Evolutionary conservation across 2,888 invertebrate species (phyloP), one percentile per base, ranked within the genome.

Genomic region (Kryphioiulus occultus): DNA sequence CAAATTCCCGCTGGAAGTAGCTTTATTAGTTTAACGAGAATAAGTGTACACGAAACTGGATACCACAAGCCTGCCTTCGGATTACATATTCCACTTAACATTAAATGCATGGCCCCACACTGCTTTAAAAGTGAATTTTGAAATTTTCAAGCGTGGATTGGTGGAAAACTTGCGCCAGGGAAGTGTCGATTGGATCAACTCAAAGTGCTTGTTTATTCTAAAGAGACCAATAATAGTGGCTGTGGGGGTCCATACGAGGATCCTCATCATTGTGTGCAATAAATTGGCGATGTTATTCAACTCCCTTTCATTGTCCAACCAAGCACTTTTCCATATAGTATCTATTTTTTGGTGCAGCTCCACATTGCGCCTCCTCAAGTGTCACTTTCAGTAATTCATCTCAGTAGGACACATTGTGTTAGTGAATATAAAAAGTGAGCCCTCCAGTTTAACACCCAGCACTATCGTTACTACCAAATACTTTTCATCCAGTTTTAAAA

Each of bases 221-320:
- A 39, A 84, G 84, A 84, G 84, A 42, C 84, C 84, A 84, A 84
- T 84, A 84, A 42, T 35, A 84, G 42, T 35, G 35, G 42, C 68
- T 68, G 68, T 26, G 22, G 42, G 42, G 84, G 84, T 84, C 84
- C 84, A 84, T 84, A 12, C 19, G 84, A 39, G 84, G 30, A 84
- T 84, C 84, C 84, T 42, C 68, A 68, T 39, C 84, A 42, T 84
- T 84, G 35, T 35, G 84, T 17, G 84, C 26, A 35, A 84, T 68
- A 84, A 84, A 84, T 84, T 84, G 84, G 84, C 68, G 68, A 68
- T 84, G 42, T 84, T 84, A 84, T 84, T 42, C 84, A 84, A 84
- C 84, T 39, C 84, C 84, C 35, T 84, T 39, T 84, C 42, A 84
- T 84, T 84, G 84, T 84, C 42, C 42, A 35, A 84, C 84, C 84